phyloP scores from a whole-genome alignment of 2,888 invertebrate genomes.

The Dendrolimus pini region DNA sequence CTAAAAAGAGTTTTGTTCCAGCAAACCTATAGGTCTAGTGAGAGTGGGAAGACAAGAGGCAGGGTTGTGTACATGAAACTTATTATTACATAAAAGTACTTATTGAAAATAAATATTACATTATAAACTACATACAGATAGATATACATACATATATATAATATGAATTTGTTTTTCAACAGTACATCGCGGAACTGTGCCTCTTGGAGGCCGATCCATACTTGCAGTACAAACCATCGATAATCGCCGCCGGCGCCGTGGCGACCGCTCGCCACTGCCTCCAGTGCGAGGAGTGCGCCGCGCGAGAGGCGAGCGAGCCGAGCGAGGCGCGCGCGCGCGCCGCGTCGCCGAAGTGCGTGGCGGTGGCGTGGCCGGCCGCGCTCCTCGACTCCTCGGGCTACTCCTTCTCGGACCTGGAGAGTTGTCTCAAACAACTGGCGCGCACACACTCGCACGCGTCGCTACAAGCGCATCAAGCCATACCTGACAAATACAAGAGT shows the following conservation, averaged over 20 bases:
- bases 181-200: constrained; percentile 91
- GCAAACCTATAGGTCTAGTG: no score
- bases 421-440: constrained; percentile 81
- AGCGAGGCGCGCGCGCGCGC: constrained; percentile 1
- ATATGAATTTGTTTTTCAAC: constrained; percentile 11
- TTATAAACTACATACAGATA: no score
- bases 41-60: no score
- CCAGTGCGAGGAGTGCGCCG: constrained; percentile 45
- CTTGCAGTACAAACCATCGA: constrained; percentile 87
- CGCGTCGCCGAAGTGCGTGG: constrained; percentile 23
- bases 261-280: constrained; percentile 88
- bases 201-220: constrained; percentile 92
- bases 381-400: constrained; percentile 83
- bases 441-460: constrained; percentile 82
- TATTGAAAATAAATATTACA: no score
- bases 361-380: constrained; percentile 80
- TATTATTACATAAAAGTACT: no score
- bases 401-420: constrained; percentile 74
- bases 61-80: no score
- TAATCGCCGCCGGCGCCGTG: constrained; percentile 87
- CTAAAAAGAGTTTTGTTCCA: no score
- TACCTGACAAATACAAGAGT: constrained; percentile 91
- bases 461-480: constrained; percentile 85
- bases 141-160: no score
- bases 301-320: neutral